Evolutionary conservation across 2,888 invertebrate genomes (phyloP), one percentile per base, ranked within the genome.

Genomic region (Lasioglossum villosulum): DNA sequence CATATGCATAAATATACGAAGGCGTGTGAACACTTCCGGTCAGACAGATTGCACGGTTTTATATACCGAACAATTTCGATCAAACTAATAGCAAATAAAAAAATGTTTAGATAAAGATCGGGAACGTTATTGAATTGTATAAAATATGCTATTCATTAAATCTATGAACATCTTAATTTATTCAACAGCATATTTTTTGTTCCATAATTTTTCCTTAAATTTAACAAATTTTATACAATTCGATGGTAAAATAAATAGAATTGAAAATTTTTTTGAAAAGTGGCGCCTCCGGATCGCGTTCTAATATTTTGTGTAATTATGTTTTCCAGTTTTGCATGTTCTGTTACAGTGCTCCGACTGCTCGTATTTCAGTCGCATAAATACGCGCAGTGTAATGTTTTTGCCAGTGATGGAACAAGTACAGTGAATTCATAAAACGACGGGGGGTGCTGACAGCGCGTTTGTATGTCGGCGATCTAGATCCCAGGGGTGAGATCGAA

Each of bases 341-440:
- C 10, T 10, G 3, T 3, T n/a, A 8, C 8, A 23, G 52, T n/a
- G 1, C 3, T 10, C 3, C 23, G 52, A 52, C 52, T 52, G n/a
- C 52, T 52, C 52, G 52, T 52, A 52, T 52, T 52, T 52, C 52
- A 52, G n/a, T 52, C 52, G n/a, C 52, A 52, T 52, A 52, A 52
- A 23, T 52, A 52, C 52, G 52, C 10, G 52, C n/a, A 52, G n/a
- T n/a, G 52, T n/a, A 52, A 52, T 52, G n/a, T 52, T 52, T 52
- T 52, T 52, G n/a, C 52, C 52, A n/a, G 10, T 52, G 63, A 63
- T 63, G 63, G 63, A 63, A 63, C 30, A 63, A 63, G 63, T 30
- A 63, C 16, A 63, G 63, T 30, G 63, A 30, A 63, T 63, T 30
- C 63, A 30, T 63, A 63, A 63, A 63, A 63, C 63, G 30, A 30